A percentile compares a stretch with the other conserved stretches of the same genome.
Conservation (phyloP, 2,888 invertebrate species). For the Campopleginae sp. region DNA sequence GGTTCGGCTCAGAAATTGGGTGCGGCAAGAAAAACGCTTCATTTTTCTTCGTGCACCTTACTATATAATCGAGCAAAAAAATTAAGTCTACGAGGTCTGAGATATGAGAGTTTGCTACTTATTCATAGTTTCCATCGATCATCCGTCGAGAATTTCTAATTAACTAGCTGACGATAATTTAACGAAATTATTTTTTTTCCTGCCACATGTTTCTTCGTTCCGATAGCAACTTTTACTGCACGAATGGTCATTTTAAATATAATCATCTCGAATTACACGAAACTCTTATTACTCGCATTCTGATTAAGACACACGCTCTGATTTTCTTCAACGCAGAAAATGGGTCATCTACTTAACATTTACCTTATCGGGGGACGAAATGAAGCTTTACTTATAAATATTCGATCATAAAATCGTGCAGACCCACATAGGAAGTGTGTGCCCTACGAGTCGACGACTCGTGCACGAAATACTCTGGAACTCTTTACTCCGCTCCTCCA, state of each 20-base stretch:
- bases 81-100: background rate
- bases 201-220: background rate
- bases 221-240: background rate
- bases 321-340: background rate
- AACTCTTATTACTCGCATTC: background rate
- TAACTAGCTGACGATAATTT: background rate
- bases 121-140: constrained; percentile 4
- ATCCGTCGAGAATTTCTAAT: background rate
- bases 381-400: constrained; percentile 8
- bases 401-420: constrained; percentile 10
- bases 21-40: constrained; percentile 44
- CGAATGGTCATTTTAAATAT: background rate
- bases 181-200: background rate
- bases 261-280: background rate
- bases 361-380: constrained; percentile 14
- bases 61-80: constrained; percentile 10
- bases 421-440: background rate
- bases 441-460: constrained; percentile 28
- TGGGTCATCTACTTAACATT: background rate
- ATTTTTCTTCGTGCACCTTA: constrained; percentile 16
- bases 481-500: constrained; percentile 7
- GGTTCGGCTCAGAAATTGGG: constrained; percentile 49
- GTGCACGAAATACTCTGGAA: constrained; percentile 22
- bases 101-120: background rate
- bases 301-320: background rate